Base-by-base conservation (phyloP, 2,113 vertebrate genomes). In the Stercorarius parasiticus region DNA sequence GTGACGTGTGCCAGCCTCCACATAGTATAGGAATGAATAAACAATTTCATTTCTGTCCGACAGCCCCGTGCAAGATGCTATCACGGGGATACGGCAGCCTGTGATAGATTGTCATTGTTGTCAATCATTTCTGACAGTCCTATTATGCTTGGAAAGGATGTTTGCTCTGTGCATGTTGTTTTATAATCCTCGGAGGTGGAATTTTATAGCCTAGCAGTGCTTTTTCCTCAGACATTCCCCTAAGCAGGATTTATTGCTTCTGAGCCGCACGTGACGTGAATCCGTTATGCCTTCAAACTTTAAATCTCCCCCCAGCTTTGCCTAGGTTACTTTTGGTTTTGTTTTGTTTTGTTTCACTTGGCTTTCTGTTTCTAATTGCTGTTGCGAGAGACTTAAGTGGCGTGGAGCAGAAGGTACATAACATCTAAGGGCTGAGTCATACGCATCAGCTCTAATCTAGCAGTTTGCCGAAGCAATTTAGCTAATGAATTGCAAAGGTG, bases 191-290 rank as follows among this genome's bases (percentile, higher is more conserved):
- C 96, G 25, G 92, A 97, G 97, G 97, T 95, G 83, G 97, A 85
- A 95, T 97, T 97, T 96, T 97, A 95, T 71, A 94, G 95, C 95
- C 93, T 38, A 72, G 92, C 83, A 64, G 86, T 82, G 95, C 26
- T 76, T 91, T 72, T 74, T 78, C 76, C 96, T 97, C 82, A 96
- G 96, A 93, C 93, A 18, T 97, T 97, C 97, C 93, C 97, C 96
- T 97, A 97, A 97, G 98, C 86, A 96, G 97, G 97, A 98, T 97
- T 97, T 98, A 98, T 98, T 94, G 96, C 96, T 97, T 97, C 95
- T 83, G 93, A 98, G 95, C 89, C 88, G 43, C 93, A 84, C 42
- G 94, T 97, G 98, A 98, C 32, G 17, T 21, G 97, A 98, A 97
- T 98, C 65, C 47, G 61, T 97, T 77, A 91, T 18, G 84, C 74